A percentile compares a stretch with the other conserved stretches of the same genome.
phyloP scores from a whole-genome alignment of 35 echinoderm and acorn worm species.

The Patiria miniata region DNA sequence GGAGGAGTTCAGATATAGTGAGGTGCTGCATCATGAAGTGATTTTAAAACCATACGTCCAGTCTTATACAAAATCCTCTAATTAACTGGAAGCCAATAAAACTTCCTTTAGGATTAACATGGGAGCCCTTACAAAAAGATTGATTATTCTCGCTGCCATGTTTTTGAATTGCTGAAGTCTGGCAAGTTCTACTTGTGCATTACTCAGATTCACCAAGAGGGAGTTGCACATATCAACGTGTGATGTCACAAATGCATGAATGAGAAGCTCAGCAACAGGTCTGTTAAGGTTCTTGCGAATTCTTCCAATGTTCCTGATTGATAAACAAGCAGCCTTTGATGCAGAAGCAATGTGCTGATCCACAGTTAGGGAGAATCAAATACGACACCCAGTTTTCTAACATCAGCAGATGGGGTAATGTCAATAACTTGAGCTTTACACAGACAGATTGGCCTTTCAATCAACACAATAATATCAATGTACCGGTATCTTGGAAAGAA shows the following conservation, averaged over 20 bases:
- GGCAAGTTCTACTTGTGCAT: not conserved
- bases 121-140: not conserved
- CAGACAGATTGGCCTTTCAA: no score
- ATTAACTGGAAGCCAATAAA: not conserved
- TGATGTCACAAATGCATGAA: not conserved
- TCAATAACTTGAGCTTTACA: no score
- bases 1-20: no score
- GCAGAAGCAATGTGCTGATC: constrained; percentile 1
- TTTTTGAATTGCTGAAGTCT: not conserved
- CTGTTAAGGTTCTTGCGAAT: not conserved
- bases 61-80: not conserved
- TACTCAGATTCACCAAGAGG: not conserved
- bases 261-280: not conserved
- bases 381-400: not conserved
- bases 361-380: not conserved
- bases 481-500: no score
- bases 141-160: not conserved
- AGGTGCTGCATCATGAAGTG: not conserved
- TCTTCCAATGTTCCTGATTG: not conserved
- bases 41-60: not conserved
- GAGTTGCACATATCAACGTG: not conserved
- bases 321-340: not conserved
- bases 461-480: no score
- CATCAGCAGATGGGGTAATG: not conserved
- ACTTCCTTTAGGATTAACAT: not conserved